Conservation (phyloP, 2,797 vertebrate species). For the Cossypha niveicapilla region DNA sequence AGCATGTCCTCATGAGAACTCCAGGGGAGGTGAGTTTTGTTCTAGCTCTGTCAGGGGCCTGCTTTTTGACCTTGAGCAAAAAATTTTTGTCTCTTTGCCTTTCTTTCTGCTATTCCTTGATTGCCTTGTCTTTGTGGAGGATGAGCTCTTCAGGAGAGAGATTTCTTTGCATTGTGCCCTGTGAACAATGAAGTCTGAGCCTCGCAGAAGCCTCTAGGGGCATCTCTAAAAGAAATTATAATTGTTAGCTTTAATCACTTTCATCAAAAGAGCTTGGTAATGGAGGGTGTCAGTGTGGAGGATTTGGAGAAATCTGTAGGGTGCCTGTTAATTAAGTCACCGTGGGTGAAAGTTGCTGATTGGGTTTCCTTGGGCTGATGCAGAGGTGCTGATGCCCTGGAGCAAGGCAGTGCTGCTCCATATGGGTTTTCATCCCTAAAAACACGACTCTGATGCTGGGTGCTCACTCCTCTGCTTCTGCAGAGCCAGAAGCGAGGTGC, state of each 20-base stretch:
- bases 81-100: background rate
- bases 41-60: background rate
- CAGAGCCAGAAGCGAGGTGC: background rate
- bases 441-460: rapidly evolving
- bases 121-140: background rate
- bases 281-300: background rate
- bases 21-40: background rate
- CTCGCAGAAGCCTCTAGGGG: background rate
- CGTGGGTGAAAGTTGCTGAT: background rate
- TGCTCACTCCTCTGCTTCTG: background rate
- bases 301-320: background rate
- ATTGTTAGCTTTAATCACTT: slow-evolving; percentile 49
- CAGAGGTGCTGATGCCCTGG: background rate
- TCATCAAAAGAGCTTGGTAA: slow-evolving; percentile 7
- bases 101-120: background rate
- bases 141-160: background rate
- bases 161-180: background rate
- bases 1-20: background rate
- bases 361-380: background rate
- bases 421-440: background rate
- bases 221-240: slow-evolving; percentile 22
- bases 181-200: slow-evolving; percentile 17
- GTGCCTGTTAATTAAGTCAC: slow-evolving; percentile 33
- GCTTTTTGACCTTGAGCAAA: background rate
- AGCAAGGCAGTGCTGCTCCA: background rate